Evolutionary conservation across 2,113 vertebrate genomes (phyloP).

Genomic region (Theristicus caerulescens): DNA sequence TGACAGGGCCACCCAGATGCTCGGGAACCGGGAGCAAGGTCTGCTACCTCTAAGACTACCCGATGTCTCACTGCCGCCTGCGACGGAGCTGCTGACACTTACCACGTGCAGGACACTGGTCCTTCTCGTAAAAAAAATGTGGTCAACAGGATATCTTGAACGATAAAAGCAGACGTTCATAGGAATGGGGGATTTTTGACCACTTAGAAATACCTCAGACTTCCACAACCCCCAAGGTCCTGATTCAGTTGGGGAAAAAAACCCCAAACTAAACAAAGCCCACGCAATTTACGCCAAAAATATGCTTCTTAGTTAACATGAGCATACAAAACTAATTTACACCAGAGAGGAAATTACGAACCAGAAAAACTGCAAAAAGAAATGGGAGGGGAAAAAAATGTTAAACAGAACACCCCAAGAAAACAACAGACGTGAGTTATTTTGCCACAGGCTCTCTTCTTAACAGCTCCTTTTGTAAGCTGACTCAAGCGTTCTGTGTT

Average conservation of each 20-base stretch:
- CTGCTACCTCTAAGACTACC: background rate
- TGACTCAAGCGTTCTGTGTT: too few relatives aligned
- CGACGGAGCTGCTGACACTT: background rate
- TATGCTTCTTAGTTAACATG: background rate
- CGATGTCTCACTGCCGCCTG: background rate
- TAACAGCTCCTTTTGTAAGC: background rate
- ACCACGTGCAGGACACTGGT: too few relatives aligned
- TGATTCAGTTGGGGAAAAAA: background rate
- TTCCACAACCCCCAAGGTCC: background rate
- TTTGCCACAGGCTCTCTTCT: background rate
- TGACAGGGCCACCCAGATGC: too few relatives aligned
- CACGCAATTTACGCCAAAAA: background rate
- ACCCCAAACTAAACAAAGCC: background rate
- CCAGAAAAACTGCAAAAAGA: background rate
- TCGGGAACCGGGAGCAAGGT: background rate
- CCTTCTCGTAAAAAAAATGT: background rate
- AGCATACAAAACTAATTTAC: background rate
- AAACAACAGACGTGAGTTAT: background rate
- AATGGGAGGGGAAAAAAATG: accelerated
- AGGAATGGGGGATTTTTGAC: background rate
- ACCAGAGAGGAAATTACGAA: background rate
- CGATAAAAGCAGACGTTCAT: background rate
- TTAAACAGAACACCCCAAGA: background rate
- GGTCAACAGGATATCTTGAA: background rate
- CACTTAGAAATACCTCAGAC: background rate